These are phyloP conservation scores for Xenops minutus DNA, from an alignment of 2,797 vertebrate species.

Conservation along the genomic window DNA sequence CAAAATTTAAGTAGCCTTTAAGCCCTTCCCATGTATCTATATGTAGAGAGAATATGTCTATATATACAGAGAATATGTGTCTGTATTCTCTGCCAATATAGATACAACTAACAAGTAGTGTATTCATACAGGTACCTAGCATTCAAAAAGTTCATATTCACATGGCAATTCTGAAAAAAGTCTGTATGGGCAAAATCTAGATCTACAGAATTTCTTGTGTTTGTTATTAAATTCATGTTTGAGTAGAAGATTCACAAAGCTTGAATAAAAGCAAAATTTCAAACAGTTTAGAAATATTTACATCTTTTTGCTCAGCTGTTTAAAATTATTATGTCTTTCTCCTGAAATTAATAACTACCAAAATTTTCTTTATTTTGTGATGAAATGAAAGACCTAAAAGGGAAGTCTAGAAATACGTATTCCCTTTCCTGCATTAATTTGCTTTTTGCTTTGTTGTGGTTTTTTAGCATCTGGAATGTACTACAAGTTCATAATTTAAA, in stretches of 20 bases:
- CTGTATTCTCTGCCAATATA: not conserved
- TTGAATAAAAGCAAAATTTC: not conserved
- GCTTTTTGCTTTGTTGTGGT: rapidly evolving
- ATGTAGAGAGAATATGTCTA: too few relatives aligned
- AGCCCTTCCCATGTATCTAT: not conserved
- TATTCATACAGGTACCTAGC: too few relatives aligned
- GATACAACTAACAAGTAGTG: not conserved
- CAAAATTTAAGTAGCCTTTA: not conserved
- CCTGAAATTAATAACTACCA: not conserved
- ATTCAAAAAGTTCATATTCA: not conserved
- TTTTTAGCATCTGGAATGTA: not conserved
- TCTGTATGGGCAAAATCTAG: not conserved
- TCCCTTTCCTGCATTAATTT: not conserved
- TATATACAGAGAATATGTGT: too few relatives aligned
- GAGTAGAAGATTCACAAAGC: not conserved
- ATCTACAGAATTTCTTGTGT: not conserved
- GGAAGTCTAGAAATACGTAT: not conserved
- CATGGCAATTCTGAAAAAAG: not conserved
- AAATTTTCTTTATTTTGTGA: not conserved
- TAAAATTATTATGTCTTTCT: not conserved
- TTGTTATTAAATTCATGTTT: not conserved
- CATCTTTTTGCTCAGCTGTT: not conserved
- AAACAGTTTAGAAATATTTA: not conserved
- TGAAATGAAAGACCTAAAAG: not conserved
- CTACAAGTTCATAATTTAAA: not conserved